A percentile compares a stretch with the other conserved stretches of the same genome.
Conservation (phyloP, 2,113 vertebrate genomes). For the Prunella himalayana region DNA sequence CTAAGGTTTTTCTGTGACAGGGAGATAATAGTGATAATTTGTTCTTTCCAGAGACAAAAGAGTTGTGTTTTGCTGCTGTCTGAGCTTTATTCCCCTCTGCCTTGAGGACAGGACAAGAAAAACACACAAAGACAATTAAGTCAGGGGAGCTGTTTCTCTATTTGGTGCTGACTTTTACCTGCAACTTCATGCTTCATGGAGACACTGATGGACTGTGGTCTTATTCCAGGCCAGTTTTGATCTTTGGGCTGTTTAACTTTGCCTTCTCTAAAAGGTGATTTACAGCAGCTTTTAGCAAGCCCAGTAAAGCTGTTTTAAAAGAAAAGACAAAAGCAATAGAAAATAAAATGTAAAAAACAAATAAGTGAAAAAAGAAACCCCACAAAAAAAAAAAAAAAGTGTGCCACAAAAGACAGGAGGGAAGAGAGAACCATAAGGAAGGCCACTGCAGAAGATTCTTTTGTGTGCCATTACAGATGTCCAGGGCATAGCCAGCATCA, state of each 20-base stretch:
- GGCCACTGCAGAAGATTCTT: not conserved
- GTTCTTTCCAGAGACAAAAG: not conserved
- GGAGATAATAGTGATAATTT: not conserved
- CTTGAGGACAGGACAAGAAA: not conserved
- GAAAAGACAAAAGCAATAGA: not conserved
- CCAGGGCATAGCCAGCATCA: fast-evolving
- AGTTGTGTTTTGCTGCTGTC: not conserved
- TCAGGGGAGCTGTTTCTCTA: not conserved
- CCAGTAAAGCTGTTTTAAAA: not conserved
- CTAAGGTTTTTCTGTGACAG: not conserved
- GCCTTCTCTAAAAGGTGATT: not conserved
- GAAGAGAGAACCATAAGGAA: not conserved
- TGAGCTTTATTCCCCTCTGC: not conserved
- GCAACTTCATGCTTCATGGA: not conserved
- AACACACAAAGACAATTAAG: not conserved
- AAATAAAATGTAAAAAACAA: not conserved
- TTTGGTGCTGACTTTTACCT: not conserved
- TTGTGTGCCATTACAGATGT: not conserved
- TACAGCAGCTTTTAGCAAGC: not conserved
- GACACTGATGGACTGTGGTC: not conserved
- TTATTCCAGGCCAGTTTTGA: not conserved
- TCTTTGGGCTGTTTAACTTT: not conserved
- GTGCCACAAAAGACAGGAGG: not conserved
- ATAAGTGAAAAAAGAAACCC: not conserved
- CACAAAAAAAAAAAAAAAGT: not conserved